Evolutionary conservation across 2,113 vertebrate genomes (phyloP), one percentile per base, ranked within the genome.

Genomic region (Pluvialis apricaria): DNA sequence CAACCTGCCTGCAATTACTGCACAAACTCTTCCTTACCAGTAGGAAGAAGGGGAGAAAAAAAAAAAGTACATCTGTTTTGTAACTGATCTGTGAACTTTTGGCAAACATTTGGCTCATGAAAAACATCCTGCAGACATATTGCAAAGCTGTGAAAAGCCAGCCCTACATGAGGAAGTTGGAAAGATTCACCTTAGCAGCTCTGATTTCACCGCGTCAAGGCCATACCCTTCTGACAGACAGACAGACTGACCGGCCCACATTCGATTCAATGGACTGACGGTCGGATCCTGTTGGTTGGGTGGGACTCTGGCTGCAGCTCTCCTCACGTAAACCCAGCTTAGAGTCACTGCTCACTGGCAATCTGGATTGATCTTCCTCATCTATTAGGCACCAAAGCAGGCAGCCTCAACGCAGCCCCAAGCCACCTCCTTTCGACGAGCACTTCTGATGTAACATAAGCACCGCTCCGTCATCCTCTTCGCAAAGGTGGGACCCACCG

Each of bases 1-100:
- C 98, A 94, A 98, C 98, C 98, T 98, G 98, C 98, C 98, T 98
- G 97, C 97, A 98, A 98, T 98, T 98, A 98, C 97, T 97, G 96
- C 94, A 96, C 97, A 94, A 97, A 82, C 96, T 97, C 97, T 95
- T 98, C 95, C 97, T 97, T 97, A 98, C 95, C 91, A 98, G 97
- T 98, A 95, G 97, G 93, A 97, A 92, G 87, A 93, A 86, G 82
- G 68, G 44, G 69, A 91, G 60, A 26, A 55, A 83, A 72, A 84
- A 72, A 64, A 77, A 58, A 86, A 90, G 84, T 94, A 96, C 96
- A 94, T 97, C 96, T 98, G 96, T 98, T 98, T 98, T 98, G 97
- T 97, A 98, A 98, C 95, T 93, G 96, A 98, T 98, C 93, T 96
- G 80, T 94, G 97, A 96, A 97, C 87, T 85, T 90, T 40, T 98